These are phyloP conservation scores for Papilio xuthus DNA, from an alignment of 1,140 invertebrate genomes.

Conservation along the genomic window DNA sequence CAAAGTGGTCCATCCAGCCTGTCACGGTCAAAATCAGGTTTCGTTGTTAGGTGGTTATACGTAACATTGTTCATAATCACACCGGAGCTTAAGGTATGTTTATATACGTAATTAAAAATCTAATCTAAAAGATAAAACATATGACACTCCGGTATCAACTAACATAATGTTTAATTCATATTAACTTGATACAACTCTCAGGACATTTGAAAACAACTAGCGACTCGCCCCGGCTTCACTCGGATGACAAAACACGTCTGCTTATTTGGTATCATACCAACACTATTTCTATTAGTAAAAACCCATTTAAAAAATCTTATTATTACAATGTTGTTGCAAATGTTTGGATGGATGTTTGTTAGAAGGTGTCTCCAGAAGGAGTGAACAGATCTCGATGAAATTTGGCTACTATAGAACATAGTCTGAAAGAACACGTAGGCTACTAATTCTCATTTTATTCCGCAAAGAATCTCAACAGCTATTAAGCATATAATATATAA, in stretches of 20 bases:
- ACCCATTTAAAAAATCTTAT: neutral
- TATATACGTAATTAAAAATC: slow-evolving; percentile 2
- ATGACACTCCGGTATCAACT: neutral
- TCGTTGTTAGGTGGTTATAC: slow-evolving; percentile 7
- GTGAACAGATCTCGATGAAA: too few relatives aligned
- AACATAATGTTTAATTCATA: neutral
- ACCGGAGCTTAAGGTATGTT: neutral
- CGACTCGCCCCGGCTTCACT: neutral
- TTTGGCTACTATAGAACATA: too few relatives aligned
- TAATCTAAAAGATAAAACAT: neutral
- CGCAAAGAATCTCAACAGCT: too few relatives aligned
- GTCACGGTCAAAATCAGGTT: slow-evolving; percentile 23
- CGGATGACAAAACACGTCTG: neutral
- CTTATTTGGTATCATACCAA: neutral
- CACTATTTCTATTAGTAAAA: neutral
- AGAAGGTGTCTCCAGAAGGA: too few relatives aligned
- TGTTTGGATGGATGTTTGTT: too few relatives aligned
- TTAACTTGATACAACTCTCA: neutral
- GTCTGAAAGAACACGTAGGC: too few relatives aligned
- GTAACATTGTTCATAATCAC: slow-evolving; percentile 20
- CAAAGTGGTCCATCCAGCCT: slow-evolving; percentile 24
- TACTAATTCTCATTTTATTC: too few relatives aligned
- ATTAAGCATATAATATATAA: too few relatives aligned
- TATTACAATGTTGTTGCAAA: too few relatives aligned
- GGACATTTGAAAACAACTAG: neutral